Percentiles rank a stretch among this genome's conserved stretches.
Evolutionary conservation across 2,113 vertebrate species (phyloP).

Genomic region (Malurus melanocephalus): DNA sequence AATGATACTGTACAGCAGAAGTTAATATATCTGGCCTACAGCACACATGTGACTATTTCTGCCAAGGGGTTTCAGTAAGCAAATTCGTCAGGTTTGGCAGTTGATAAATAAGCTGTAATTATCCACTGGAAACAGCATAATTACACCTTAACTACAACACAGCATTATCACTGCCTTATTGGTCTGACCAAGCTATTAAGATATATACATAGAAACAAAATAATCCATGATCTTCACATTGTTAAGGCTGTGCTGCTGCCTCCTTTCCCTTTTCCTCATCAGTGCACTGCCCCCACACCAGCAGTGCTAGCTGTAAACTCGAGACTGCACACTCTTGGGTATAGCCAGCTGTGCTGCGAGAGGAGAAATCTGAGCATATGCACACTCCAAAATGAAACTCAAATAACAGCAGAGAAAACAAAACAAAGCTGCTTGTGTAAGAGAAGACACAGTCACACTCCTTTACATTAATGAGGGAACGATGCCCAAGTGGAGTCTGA

Average conservation of each 20-base stretch:
- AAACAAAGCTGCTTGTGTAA: constrained; percentile 24
- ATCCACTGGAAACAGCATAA: not conserved
- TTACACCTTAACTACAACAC: not conserved
- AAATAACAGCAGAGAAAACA: constrained; percentile 22
- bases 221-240: not conserved
- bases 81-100: not conserved
- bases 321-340: not conserved
- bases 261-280: not conserved
- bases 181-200: not conserved
- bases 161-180: not conserved
- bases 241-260: not conserved
- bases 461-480: not conserved
- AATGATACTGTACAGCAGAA: not conserved
- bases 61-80: not conserved
- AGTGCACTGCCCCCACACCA: not conserved
- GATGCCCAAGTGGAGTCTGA: not conserved
- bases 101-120: constrained; percentile 28
- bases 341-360: not conserved
- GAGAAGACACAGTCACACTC: not conserved
- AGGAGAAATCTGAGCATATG: not conserved
- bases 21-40: not conserved
- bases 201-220: not conserved
- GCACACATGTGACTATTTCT: not conserved
- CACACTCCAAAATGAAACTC: not conserved
- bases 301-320: not conserved